phyloP scores from a whole-genome alignment of 2,888 invertebrate genomes.

The Agrenia bidenticulata region DNA sequence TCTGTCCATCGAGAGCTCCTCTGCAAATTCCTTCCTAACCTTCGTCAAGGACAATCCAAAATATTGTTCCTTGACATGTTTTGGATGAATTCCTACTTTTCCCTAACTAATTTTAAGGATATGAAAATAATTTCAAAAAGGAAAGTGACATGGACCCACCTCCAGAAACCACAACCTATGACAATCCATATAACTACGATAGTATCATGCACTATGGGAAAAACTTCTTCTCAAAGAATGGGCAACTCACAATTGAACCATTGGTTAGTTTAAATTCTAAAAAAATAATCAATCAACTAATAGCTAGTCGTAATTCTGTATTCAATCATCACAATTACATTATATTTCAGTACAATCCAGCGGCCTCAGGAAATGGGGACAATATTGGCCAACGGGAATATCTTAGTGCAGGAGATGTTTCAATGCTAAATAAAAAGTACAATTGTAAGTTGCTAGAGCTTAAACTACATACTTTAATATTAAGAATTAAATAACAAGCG shows the following conservation, averaged over 20 bases:
- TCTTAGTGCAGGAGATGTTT: slow-evolving; percentile 34
- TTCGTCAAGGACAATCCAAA: background rate
- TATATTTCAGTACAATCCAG: slow-evolving; percentile 25
- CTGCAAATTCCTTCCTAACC: no score
- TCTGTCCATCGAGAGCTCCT: no score
- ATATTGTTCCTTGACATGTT: background rate
- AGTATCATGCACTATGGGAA: slow-evolving; percentile 46
- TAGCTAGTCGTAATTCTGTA: background rate
- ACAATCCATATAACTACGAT: slow-evolving; percentile 40
- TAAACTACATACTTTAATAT: no score
- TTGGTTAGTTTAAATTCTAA: slow-evolving; percentile 22
- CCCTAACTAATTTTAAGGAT: slow-evolving; percentile 19
- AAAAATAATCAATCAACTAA: background rate
- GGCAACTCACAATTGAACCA: slow-evolving; percentile 28
- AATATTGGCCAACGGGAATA: slow-evolving; percentile 42
- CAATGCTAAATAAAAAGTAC: slow-evolving; percentile 38
- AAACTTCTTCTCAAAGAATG: slow-evolving; percentile 35
- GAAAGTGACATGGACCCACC: slow-evolving; percentile 32
- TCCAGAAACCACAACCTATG: slow-evolving; percentile 20
- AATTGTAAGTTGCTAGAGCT: slow-evolving; percentile 38
- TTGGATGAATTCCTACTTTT: background rate
- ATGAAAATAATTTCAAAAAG: slow-evolving; percentile 37
- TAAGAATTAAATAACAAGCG: background rate
- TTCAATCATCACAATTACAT: background rate
- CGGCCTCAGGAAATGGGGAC: slow-evolving; percentile 23